These are phyloP conservation scores for Quadriops clusia DNA, from an alignment of 2,888 invertebrate genomes.

Conservation along the genomic window DNA sequence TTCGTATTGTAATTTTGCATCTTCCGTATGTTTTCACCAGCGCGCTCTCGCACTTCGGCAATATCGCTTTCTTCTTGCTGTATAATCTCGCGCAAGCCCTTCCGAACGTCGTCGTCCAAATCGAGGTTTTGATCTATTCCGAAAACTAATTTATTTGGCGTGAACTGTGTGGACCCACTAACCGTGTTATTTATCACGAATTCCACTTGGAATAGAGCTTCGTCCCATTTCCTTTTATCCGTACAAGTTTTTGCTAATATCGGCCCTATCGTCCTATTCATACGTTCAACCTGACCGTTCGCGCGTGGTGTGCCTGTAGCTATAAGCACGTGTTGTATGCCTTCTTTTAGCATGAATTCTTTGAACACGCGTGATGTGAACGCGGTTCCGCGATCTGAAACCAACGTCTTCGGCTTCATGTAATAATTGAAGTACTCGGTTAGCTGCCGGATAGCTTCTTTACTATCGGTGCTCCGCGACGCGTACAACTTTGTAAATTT, in stretches of 20 bases:
- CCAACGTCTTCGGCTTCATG: constrained; percentile 15
- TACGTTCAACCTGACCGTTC: constrained; percentile 2
- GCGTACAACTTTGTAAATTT: constrained; percentile 9
- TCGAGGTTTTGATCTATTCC: constrained; percentile 20
- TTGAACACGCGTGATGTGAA: constrained; percentile 18
- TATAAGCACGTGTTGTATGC: constrained; percentile 5
- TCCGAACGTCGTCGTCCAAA: constrained; percentile 15
- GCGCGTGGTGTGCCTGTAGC: constrained; percentile 3
- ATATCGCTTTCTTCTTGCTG: constrained; percentile 15
- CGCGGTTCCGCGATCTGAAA: constrained; percentile 21
- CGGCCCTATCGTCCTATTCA: constrained; percentile 5
- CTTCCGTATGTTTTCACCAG: constrained; percentile 15
- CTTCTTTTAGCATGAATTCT: constrained; percentile 3
- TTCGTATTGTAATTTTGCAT: constrained; percentile 18
- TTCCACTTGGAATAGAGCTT: constrained; percentile 3
- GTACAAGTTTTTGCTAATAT: constrained; percentile 5
- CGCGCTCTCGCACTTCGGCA: constrained; percentile 11
- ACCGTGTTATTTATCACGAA: constrained; percentile 7
- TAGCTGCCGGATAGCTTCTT: constrained; percentile 6
- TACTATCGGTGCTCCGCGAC: constrained; percentile 2
- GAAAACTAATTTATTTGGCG: constrained; percentile 21
- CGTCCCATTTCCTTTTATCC: constrained; percentile 5
- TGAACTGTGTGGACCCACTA: constrained; percentile 18
- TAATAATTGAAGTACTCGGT: constrained; percentile 8
- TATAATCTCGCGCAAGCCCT: constrained; percentile 10